Percentiles rank a stretch among this genome's conserved stretches.
phyloP scores from a whole-genome alignment of 2,113 vertebrate genomes.

The Megalops atlanticus region DNA sequence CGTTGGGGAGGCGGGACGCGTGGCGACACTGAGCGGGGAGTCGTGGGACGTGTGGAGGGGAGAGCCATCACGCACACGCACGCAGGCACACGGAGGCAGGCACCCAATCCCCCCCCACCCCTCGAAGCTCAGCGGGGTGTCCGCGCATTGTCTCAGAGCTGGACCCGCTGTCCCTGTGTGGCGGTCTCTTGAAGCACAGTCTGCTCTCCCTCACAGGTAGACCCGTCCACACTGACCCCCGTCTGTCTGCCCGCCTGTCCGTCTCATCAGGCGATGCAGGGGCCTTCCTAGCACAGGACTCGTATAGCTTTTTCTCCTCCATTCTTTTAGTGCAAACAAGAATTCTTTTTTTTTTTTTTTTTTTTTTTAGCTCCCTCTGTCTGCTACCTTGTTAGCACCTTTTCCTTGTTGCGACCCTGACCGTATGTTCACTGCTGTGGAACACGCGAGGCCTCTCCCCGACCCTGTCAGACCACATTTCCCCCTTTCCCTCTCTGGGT shows the following conservation, averaged over 20 bases:
- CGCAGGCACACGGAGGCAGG: neutral
- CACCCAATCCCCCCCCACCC: too few relatives aligned
- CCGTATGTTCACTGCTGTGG: neutral
- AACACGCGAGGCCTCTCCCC: neutral
- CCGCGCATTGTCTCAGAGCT: conserved; percentile 21
- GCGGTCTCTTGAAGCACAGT: neutral
- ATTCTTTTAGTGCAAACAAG: neutral
- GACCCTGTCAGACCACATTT: too few relatives aligned
- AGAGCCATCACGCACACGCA: neutral
- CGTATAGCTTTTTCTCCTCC: neutral
- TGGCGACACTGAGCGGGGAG: neutral
- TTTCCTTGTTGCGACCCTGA: neutral
- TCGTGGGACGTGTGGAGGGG: conserved; percentile 20
- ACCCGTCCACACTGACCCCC: conserved; percentile 2
- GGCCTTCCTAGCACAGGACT: neutral
- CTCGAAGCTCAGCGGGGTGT: neutral
- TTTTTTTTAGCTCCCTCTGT: neutral
- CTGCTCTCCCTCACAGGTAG: conserved; percentile 21
- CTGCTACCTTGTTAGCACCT: neutral
- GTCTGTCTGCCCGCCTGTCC: conserved; percentile 18
- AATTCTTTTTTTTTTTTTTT: neutral
- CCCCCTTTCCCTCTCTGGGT: too few relatives aligned
- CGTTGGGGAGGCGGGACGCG: conserved; percentile 14
- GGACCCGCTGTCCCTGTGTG: neutral
- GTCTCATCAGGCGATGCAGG: neutral